A percentile compares a stretch with the other conserved stretches of the same genome.
These are phyloP conservation scores for Epizoanthus scotinus DNA, from an alignment of 92 coral and sea anemone species.

Conservation along the genomic window DNA sequence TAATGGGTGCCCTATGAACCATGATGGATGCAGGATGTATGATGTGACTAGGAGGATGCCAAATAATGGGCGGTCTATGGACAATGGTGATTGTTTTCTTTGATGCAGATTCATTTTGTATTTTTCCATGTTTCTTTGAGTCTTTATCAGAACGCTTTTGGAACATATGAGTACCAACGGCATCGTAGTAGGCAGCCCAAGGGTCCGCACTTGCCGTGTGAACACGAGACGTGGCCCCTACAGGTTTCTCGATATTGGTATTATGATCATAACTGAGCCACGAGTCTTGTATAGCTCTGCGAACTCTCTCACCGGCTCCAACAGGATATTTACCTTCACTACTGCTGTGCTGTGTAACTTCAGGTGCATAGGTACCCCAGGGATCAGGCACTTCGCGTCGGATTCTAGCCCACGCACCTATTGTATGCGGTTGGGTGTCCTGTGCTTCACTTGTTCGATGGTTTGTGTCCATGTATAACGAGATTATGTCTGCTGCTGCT, in stretches of 20 bases:
- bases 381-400: slow-evolving; percentile 43
- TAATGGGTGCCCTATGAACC: slow-evolving; percentile 93
- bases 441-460: background rate
- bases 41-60: slow-evolving; percentile 97
- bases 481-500: slow-evolving; percentile 36
- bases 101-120: slow-evolving; percentile 57
- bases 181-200: slow-evolving; percentile 62
- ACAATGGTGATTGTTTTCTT: slow-evolving; percentile 89
- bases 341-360: background rate
- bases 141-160: slow-evolving; percentile 14
- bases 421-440: slow-evolving; percentile 16
- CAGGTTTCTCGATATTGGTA: background rate
- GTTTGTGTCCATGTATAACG: background rate
- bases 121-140: slow-evolving; percentile 29
- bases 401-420: slow-evolving; percentile 57
- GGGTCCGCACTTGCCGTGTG: slow-evolving; percentile 57
- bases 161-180: background rate
- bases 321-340: slow-evolving; percentile 3
- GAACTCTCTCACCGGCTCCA: slow-evolving; percentile 56
- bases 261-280: background rate
- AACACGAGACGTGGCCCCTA: slow-evolving; percentile 51
- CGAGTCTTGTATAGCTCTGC: slow-evolving; percentile 35
- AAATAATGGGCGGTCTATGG: slow-evolving; percentile 94
- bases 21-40: slow-evolving; percentile 95
- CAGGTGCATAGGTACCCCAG: background rate